phyloP scores from a whole-genome alignment of 2,113 vertebrate species.

The Hylia prasina region DNA sequence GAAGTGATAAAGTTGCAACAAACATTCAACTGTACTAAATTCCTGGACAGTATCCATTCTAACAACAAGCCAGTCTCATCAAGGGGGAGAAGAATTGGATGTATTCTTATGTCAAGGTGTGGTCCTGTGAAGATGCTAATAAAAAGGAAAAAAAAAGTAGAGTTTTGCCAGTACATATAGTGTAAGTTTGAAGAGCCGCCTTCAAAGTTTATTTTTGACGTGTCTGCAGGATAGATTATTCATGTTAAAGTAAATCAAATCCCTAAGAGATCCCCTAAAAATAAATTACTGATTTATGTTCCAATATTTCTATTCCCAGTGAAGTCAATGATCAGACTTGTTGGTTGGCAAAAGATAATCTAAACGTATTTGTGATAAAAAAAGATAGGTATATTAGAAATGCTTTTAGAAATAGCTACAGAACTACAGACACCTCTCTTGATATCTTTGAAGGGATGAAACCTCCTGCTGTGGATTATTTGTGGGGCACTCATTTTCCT shows the following conservation, averaged over 20 bases:
- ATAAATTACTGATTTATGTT: background rate
- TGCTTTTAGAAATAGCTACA: background rate
- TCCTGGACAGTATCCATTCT: background rate
- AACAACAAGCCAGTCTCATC: background rate
- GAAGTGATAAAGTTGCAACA: background rate
- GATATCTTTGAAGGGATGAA: background rate
- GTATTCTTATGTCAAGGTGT: background rate
- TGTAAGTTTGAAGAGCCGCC: background rate
- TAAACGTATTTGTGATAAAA: background rate
- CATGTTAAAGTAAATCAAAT: background rate
- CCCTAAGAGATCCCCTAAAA: background rate
- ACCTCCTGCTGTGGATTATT: constrained; percentile 11
- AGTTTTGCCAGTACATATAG: background rate
- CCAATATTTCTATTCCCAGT: background rate
- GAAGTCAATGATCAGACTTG: background rate
- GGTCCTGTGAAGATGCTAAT: background rate
- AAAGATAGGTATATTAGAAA: background rate
- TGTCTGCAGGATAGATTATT: background rate
- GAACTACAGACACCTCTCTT: background rate
- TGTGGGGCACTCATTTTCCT: background rate
- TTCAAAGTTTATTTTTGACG: background rate
- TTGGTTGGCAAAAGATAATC: background rate
- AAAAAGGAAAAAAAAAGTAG: background rate
- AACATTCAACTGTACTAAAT: background rate
- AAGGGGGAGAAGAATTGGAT: background rate